A percentile compares a stretch with the other conserved stretches of the same genome.
Conservation (phyloP, 2,797 vertebrate species). For the Bradypodion ventrale region DNA sequence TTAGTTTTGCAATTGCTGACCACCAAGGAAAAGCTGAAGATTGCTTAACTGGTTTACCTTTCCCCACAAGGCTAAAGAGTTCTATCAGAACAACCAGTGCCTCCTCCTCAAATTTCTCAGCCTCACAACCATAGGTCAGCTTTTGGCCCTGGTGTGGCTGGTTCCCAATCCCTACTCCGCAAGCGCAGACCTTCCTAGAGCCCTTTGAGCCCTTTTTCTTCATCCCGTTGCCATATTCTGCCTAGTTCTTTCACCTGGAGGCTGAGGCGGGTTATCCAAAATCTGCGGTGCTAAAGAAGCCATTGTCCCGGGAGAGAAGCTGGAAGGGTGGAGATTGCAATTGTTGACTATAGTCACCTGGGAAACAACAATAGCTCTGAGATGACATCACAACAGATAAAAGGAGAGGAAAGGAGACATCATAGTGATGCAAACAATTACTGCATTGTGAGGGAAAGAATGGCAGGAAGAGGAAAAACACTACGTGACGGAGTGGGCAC, state of each 20-base stretch:
- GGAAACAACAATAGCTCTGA: conserved; percentile 18
- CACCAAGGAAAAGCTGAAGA: background rate
- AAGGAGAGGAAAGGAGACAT: background rate
- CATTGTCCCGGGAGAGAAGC: background rate
- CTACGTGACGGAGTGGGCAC: no score
- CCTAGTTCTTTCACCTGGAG: conserved; percentile 18
- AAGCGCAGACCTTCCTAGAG: background rate
- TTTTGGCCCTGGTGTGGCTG: background rate
- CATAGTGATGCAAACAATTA: background rate
- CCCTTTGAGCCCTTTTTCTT: no score
- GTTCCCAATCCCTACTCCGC: no score
- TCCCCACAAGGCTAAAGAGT: background rate
- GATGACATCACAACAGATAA: conserved; percentile 19
- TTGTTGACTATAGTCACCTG: conserved; percentile 31
- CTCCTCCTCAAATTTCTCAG: background rate
- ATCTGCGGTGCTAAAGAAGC: conserved; percentile 1
- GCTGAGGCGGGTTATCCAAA: conserved; percentile 1
- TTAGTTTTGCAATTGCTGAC: background rate
- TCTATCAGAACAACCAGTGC: background rate
- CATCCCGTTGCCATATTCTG: background rate
- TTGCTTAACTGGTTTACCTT: no score
- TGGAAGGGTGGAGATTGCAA: background rate
- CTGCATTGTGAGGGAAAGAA: background rate
- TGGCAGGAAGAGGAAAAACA: background rate
- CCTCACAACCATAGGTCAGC: no score